These are phyloP conservation scores for Falcunculus frontatus DNA, from an alignment of 2,113 vertebrate genomes.

Conservation along the genomic window DNA sequence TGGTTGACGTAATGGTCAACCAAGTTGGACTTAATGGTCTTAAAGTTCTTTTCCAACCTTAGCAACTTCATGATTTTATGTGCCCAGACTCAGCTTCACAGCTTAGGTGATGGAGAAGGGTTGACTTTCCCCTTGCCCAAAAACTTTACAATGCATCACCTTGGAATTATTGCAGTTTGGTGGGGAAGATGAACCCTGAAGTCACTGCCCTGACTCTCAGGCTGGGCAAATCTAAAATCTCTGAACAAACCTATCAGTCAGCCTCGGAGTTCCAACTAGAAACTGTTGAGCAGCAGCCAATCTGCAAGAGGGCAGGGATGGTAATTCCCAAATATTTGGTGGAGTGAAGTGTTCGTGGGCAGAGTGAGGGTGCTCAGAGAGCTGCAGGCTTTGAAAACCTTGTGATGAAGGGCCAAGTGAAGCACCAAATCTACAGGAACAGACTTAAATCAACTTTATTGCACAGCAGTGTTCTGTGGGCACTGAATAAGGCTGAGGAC, in stretches of 20 bases:
- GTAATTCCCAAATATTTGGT: not conserved
- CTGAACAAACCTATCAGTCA: not conserved
- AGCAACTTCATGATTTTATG: not conserved
- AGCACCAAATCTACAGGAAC: not conserved
- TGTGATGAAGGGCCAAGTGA: not conserved
- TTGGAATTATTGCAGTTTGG: not conserved
- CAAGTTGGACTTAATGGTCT: not conserved
- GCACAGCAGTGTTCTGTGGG: not conserved
- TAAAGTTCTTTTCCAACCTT: not conserved
- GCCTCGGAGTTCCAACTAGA: not conserved
- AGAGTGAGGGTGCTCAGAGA: not conserved
- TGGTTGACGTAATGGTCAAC: too few species aligned
- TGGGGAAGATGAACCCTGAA: not conserved
- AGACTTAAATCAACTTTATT: slow-evolving; percentile 28
- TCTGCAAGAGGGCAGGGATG: not conserved
- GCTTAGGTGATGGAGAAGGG: not conserved
- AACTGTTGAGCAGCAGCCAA: not conserved
- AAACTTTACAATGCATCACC: fast-evolving
- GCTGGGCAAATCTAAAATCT: not conserved
- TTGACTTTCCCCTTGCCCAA: not conserved
- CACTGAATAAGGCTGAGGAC: not conserved
- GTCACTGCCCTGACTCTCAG: not conserved
- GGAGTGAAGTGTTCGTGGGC: not conserved
- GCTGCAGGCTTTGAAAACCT: not conserved
- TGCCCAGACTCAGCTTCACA: not conserved